phyloP scores from a whole-genome alignment of 2,113 vertebrate species.

The Gavialis gangeticus region DNA sequence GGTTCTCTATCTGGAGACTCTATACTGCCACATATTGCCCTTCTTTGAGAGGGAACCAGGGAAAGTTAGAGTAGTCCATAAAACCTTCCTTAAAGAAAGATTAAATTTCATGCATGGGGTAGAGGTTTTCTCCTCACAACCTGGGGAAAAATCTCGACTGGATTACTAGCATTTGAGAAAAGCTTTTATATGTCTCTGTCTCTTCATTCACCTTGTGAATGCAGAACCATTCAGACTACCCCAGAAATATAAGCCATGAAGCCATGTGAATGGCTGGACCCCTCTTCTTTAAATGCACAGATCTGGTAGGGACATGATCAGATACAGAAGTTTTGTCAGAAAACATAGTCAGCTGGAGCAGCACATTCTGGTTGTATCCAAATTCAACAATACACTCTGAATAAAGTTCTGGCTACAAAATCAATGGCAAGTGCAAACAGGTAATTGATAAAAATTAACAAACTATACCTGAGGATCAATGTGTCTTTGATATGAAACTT shows the following conservation, averaged over 20 bases:
- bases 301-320: neutral
- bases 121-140: neutral
- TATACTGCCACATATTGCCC: accelerated
- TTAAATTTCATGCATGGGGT: neutral
- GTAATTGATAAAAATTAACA: neutral
- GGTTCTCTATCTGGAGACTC: neutral
- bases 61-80: neutral
- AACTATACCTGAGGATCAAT: too few species aligned
- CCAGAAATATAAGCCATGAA: neutral
- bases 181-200: accelerated
- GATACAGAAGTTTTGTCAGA: neutral
- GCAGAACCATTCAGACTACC: neutral
- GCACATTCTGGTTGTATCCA: neutral
- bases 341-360: neutral
- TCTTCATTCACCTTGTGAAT: neutral
- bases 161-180: neutral
- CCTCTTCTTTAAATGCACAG: neutral
- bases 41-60: too few species aligned
- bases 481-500: too few species aligned
- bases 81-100: neutral
- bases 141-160: neutral
- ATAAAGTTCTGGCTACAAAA: neutral
- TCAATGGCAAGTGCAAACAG: neutral
- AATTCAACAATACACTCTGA: neutral
- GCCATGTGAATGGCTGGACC: neutral